Percentiles rank a stretch among this genome's conserved stretches.
Evolutionary conservation across 2,797 vertebrate species (phyloP).

Genomic region (Coilia nasus): DNA sequence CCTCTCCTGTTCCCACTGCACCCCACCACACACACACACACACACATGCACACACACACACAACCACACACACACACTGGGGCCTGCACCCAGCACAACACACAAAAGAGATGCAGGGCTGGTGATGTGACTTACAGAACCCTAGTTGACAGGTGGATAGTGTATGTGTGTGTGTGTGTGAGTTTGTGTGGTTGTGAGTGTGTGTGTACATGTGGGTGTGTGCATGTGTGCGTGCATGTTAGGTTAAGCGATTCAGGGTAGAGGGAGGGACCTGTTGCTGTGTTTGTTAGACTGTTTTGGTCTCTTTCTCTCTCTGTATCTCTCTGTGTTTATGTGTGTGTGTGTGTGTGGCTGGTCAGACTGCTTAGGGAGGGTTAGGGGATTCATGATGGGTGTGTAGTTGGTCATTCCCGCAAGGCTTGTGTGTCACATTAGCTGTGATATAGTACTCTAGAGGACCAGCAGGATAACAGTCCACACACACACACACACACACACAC

Average conservation of each 20-base stretch:
- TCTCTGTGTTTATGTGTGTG: not conserved
- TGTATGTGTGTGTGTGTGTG: not conserved
- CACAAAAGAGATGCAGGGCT: not conserved
- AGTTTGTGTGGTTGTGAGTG: not conserved
- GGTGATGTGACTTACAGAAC: not conserved
- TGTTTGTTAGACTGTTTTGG: too few relatives aligned
- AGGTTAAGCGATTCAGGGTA: not conserved
- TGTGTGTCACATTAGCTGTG: too few relatives aligned
- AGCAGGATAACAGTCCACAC: too few relatives aligned
- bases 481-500: too few relatives aligned
- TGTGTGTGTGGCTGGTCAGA: not conserved
- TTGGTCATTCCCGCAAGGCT: too few relatives aligned
- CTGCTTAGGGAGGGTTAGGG: too few relatives aligned
- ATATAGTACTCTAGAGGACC: too few relatives aligned
- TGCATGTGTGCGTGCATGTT: not conserved
- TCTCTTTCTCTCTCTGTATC: too few relatives aligned
- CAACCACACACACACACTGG: not conserved
- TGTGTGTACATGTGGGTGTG: conserved; percentile 1
- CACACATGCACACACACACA: too few relatives aligned
- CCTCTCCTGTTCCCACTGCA: too few relatives aligned
- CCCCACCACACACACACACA: not conserved
- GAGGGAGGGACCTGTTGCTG: too few relatives aligned
- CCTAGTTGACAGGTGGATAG: not conserved
- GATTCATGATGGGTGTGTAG: too few relatives aligned
- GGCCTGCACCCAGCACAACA: not conserved